Evolutionary conservation across 92 coral and sea anemone genomes (phyloP), one percentile per base, ranked within the genome.

Genomic region (Muricea muricata): DNA sequence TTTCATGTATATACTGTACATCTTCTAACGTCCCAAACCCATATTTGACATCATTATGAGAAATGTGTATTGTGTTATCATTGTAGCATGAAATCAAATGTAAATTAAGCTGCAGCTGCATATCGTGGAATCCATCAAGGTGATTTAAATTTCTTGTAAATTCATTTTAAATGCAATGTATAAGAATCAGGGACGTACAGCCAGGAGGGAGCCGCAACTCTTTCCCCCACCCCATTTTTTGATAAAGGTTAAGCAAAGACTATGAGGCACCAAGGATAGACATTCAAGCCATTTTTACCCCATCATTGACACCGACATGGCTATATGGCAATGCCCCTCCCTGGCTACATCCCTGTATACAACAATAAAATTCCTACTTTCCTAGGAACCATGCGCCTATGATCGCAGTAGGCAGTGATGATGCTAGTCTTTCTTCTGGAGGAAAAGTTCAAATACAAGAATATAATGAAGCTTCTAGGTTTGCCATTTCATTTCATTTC

Each of bases 51-150:
- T n/a, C n/a, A n/a, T n/a, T n/a, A n/a, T n/a, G n/a, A n/a, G n/a
- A n/a, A n/a, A n/a, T n/a, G n/a, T n/a, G n/a, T n/a, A n/a, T 45
- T 69, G 12, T 73, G 37, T 7, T 50, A 69, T 73, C 66, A 3
- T 50, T 85, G 34, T 74, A 96, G 99, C 94, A 96, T 88, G 99
- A 96, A 79, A 96, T 96, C 41, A 92, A 84, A 65, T 94, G 94
- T 68, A 96, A 96, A 66, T 85, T 96, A 24, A 96, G 97, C 71
- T 96, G 99, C 75, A 96, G 99, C 73, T 93, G 99, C 78, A 86
- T 96, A 40, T 96, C 97, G 20, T 96, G 99, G 99, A 96, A 93
- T 80, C 93, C 93, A 31, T 96, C 99, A 78, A 96, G 99, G 99
- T 96, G 83, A 13, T 28, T 32, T 23, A 20, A 15, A 20, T 7